These are phyloP conservation scores for Tetranychus cinnabarinus DNA, from an alignment of 1,140 invertebrate species.

Conservation along the genomic window DNA sequence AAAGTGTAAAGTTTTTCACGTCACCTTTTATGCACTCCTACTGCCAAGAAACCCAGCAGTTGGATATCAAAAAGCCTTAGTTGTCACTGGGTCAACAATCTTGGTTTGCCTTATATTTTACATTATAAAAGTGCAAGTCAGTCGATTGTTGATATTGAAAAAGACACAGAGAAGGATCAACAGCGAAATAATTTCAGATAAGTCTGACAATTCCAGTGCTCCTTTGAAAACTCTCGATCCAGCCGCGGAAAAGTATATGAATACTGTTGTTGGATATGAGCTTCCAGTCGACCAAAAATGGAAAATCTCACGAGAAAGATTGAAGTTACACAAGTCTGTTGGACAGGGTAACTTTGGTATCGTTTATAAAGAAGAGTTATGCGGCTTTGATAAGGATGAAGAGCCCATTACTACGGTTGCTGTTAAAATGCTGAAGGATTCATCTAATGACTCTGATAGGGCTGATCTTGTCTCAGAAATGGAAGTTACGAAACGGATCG, in stretches of 20 bases:
- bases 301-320: conserved; percentile 57
- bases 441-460: conserved; percentile 85
- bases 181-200: conserved; percentile 15
- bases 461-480: conserved; percentile 89
- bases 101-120: neutral
- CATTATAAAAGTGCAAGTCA: neutral
- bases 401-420: conserved; percentile 51
- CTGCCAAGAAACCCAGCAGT: neutral
- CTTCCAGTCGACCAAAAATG: conserved; percentile 69
- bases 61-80: neutral
- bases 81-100: neutral
- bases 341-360: conserved; percentile 73
- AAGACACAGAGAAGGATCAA: conserved; percentile 10
- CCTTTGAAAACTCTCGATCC: conserved; percentile 50
- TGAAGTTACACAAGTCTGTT: conserved; percentile 29
- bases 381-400: conserved; percentile 36
- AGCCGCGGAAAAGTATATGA: conserved; percentile 58
- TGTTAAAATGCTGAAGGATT: conserved; percentile 98
- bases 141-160: neutral
- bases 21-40: neutral
- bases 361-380: conserved; percentile 60
- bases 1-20: neutral
- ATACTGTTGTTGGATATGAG: conserved; percentile 56
- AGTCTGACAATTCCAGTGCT: conserved; percentile 17
- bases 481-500: conserved; percentile 99